Conservation (phyloP, 2,797 vertebrate genomes). For the Garrulus glandarius region DNA sequence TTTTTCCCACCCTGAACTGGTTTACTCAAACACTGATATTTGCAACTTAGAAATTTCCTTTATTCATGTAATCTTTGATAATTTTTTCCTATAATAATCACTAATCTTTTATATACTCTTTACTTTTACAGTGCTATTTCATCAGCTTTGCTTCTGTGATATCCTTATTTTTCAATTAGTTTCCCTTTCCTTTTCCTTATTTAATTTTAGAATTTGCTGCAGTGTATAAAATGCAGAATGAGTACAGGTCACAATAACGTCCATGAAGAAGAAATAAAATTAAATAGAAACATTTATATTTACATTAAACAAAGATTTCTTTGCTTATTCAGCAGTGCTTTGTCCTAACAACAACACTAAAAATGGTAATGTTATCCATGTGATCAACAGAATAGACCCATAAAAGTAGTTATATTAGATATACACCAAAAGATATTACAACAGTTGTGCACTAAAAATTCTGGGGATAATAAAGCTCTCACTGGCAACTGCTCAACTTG, state of each 20-base stretch:
- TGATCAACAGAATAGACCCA: background rate
- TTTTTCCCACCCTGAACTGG: background rate
- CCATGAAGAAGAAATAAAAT: background rate
- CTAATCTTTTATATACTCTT: background rate
- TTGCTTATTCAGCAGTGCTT: background rate
- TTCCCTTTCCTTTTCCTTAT: background rate
- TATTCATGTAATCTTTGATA: background rate
- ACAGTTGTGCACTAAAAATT: background rate
- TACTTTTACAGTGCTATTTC: background rate
- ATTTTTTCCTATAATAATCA: background rate
- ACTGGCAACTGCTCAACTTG: background rate
- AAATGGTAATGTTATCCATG: background rate
- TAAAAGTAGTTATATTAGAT: background rate
- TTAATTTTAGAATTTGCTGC: background rate
- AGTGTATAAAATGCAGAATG: background rate
- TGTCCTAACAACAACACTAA: background rate
- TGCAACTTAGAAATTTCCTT: background rate
- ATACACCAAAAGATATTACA: background rate
- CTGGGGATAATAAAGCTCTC: background rate
- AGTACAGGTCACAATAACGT: background rate
- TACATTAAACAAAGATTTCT: background rate
- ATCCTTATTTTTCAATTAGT: background rate
- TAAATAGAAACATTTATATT: background rate
- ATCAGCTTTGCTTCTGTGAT: background rate
- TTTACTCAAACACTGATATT: background rate